Base-by-base conservation (phyloP, 2,113 vertebrate genomes). In the Anhinga anhinga region DNA sequence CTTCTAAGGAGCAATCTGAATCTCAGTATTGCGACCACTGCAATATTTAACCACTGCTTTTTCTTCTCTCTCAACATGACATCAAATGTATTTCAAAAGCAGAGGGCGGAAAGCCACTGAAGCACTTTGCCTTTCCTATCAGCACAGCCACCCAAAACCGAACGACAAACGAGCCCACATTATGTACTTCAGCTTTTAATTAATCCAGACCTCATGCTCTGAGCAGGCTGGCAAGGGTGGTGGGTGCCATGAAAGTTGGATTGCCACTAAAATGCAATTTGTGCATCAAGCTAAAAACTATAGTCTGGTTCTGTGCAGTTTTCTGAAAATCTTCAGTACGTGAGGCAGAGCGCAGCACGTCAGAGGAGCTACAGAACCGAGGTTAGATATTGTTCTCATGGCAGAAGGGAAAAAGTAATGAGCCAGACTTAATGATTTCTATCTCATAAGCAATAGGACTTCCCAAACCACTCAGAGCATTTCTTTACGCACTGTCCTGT, bases 101-200 rank as follows among this genome's bases (percentile, higher is more conserved):
- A 65, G 42, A 72, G 36, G 21, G 29, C 56, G 30, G 29, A 92
- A 86, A 81, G 11, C 61, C 56, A 47, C 22, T 20, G 27, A 38
- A 49, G 55, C 32, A 9, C 19, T 62, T 49, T 18, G 34, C 30
- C 40, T 69, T 34, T 56, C 52, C 22, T 23, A 26, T 13, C 32
- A 81, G 45, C 17, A 59, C 42, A 72, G 73, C 32, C 62, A 12
- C 3, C 5, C 32, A 79, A 61, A 88, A 27, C 13, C 55, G 58
- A 63, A 58, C 13, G 1, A 44, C 38, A n/a, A 50, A 34, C 1
- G 2, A 59, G 3, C 3, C 11, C 36, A 34, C 0, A 0, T 13
- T 18, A 23, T 4, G 22, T 9, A 27, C 52, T 67, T 76, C 58
- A 72, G 13, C 76, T 71, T 49, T 5, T 21, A 66, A 40, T 52